Percentiles rank a stretch among this genome's conserved stretches.
Evolutionary conservation across 2,113 vertebrate genomes (phyloP).

Genomic region (Dromas ardeola): DNA sequence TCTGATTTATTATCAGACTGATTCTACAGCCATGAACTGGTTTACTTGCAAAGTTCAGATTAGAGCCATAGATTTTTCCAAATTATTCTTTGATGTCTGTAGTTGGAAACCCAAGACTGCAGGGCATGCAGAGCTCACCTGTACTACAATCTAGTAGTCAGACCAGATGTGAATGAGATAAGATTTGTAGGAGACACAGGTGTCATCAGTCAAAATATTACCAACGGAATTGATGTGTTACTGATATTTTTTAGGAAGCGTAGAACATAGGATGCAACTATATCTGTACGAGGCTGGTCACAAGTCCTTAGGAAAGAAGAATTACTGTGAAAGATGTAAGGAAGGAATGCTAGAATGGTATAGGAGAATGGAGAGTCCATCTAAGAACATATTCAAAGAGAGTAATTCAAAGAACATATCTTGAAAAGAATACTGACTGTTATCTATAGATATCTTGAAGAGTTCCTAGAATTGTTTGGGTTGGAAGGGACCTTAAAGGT

Average conservation of each 20-base stretch:
- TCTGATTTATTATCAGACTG: not conserved
- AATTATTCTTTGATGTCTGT: not conserved
- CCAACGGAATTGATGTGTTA: not conserved
- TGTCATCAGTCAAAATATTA: not conserved
- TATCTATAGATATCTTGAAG: not conserved
- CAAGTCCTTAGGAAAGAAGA: not conserved
- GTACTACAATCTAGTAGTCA: not conserved
- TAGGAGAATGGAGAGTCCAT: not conserved
- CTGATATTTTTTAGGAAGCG: not conserved
- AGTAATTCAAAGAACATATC: not conserved
- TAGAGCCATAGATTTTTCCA: not conserved
- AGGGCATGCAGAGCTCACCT: not conserved
- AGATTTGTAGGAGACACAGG: not conserved
- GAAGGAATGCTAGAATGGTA: not conserved
- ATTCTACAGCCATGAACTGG: not conserved
- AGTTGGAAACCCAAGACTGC: not conserved
- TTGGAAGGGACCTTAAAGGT: not conserved
- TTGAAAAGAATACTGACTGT: not conserved
- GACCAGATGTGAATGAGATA: not conserved
- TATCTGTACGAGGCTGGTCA: not conserved
- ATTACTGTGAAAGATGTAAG: not conserved
- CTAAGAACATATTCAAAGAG: not conserved
- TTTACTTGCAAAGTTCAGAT: not conserved
- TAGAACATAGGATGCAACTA: not conserved
- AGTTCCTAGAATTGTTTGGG: not conserved